Evolutionary conservation across 2,797 vertebrate species (phyloP).

Genomic region (Synaphobranchus kaupii): DNA sequence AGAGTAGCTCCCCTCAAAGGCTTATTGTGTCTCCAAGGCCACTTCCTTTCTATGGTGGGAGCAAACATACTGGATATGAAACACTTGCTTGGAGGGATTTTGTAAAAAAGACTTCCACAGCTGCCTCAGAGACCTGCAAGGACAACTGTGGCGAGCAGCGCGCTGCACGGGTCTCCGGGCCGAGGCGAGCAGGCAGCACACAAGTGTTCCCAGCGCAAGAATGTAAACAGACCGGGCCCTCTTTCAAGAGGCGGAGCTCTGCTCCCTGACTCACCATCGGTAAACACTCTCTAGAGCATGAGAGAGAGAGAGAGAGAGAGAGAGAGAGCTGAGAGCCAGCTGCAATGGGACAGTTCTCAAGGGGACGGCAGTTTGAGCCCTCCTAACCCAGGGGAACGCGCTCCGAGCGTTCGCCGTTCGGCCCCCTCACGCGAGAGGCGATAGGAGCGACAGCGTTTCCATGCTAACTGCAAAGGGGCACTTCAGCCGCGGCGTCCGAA

Average conservation of each 20-base stretch:
- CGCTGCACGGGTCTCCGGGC: slow-evolving; percentile 17
- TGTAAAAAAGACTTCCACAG: not conserved
- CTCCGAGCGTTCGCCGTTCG: not conserved
- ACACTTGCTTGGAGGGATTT: slow-evolving; percentile 10
- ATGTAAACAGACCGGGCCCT: slow-evolving; percentile 62
- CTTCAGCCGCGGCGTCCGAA: slow-evolving; percentile 46
- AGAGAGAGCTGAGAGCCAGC: not conserved
- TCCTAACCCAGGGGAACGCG: not conserved
- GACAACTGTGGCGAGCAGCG: slow-evolving; percentile 8
- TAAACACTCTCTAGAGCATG: not conserved
- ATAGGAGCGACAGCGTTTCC: not conserved
- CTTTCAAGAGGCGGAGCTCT: slow-evolving; percentile 36
- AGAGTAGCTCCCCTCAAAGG: not conserved
- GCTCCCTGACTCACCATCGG: not conserved
- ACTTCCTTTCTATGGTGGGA: not conserved
- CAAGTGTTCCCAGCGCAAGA: slow-evolving; percentile 49
- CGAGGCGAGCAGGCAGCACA: slow-evolving; percentile 40
- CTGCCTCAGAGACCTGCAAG: not conserved
- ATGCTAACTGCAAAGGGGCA: not conserved
- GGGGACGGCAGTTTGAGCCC: not conserved
- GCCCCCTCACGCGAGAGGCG: not conserved
- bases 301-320: not conserved
- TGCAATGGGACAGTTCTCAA: not conserved
- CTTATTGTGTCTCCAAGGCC: not conserved
- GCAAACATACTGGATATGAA: not conserved